phyloP scores from a whole-genome alignment of 1,140 invertebrate genomes.

The Platyscapa corneri region DNA sequence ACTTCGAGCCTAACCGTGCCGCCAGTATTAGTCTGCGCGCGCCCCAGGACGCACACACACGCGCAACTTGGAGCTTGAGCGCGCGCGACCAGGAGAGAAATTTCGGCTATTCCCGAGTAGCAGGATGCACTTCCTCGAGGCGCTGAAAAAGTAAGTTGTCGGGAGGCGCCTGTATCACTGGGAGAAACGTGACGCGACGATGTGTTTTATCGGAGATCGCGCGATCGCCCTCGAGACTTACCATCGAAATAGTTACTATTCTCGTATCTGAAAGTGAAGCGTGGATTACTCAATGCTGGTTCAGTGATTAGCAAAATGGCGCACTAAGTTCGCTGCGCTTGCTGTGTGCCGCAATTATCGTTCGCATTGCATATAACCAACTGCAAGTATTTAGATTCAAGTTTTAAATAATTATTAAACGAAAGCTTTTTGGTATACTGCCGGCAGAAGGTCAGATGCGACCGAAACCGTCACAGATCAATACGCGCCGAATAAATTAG shows the following conservation, averaged over 20 bases:
- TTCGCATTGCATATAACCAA: too few relatives aligned
- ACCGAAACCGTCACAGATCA: neutral
- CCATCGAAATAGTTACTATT: neutral
- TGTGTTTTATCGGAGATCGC: too few relatives aligned
- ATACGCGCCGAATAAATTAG: neutral
- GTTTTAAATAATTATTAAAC: too few relatives aligned
- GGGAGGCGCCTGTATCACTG: neutral
- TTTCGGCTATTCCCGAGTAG: too few relatives aligned
- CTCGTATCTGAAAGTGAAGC: neutral
- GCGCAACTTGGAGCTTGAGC: neutral
- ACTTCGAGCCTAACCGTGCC: neutral
- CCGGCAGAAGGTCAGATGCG: too few relatives aligned
- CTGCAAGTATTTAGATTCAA: too few relatives aligned
- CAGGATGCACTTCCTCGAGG: constrained; percentile 40
- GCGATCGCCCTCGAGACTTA: too few relatives aligned
- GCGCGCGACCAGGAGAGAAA: neutral
- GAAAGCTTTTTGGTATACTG: too few relatives aligned
- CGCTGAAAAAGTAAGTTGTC: constrained; percentile 23
- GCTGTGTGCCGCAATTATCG: too few relatives aligned
- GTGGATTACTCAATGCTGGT: neutral
- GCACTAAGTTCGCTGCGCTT: neutral
- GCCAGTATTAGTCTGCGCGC: neutral
- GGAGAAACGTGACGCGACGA: too few relatives aligned
- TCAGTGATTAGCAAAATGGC: neutral
- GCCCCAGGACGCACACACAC: neutral